These are phyloP conservation scores for Pedionomus torquatus DNA, from an alignment of 2,113 vertebrate species.

Conservation along the genomic window DNA sequence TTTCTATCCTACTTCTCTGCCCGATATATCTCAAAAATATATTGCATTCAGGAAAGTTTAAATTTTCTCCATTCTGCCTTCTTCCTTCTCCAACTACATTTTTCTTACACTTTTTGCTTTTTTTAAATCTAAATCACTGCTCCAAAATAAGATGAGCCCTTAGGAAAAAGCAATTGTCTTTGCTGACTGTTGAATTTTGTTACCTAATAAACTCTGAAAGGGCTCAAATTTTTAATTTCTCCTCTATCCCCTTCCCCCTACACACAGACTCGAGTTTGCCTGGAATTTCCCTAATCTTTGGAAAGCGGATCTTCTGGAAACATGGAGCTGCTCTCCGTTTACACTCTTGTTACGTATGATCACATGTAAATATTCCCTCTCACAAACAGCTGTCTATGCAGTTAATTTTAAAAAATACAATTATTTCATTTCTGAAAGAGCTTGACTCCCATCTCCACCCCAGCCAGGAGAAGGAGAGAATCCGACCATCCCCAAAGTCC, in stretches of 20 bases:
- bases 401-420: not conserved
- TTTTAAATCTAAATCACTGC: not conserved
- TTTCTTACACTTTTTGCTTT: not conserved
- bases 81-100: not conserved
- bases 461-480: not conserved
- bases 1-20: not conserved
- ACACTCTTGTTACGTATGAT: not conserved
- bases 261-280: not conserved
- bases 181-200: not conserved
- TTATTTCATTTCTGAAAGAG: not conserved
- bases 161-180: not conserved
- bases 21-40: not conserved
- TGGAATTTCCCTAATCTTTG: not conserved
- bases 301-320: not conserved
- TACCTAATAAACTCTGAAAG: not conserved
- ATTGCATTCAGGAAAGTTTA: not conserved
- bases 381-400: not conserved
- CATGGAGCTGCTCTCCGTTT: not conserved
- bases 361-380: not conserved
- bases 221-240: not conserved
- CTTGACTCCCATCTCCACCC: not conserved
- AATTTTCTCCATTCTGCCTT: not conserved
- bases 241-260: not conserved
- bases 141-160: not conserved
- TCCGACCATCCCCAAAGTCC: not conserved